Base-by-base conservation (phyloP, 2,888 invertebrate genomes). In the Philereme transversata region DNA sequence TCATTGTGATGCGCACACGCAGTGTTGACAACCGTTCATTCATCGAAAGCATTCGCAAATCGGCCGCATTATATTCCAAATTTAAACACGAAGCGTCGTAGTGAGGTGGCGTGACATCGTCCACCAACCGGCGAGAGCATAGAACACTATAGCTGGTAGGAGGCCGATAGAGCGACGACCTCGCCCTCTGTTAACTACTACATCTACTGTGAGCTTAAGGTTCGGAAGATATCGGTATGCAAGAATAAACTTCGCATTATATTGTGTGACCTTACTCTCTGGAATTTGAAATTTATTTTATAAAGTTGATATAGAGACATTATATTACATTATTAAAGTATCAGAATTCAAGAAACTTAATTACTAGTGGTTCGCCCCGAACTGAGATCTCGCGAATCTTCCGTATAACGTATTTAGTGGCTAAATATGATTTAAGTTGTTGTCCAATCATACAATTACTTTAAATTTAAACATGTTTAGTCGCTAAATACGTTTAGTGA, bases 41-140 rank as follows among this genome's bases (percentile, higher is more conserved):
- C 60, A 66, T 65, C 33, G 59, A 41, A 58, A 40, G 47, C 38
- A 53, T 61, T 64, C 51, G 36, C 47, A 40, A 60, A 35, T 65
- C 58, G 51, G 75, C 69, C 73, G 76, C 73, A 68, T 81, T 82
- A 77, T 83, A 82, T 83, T 86, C 88, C 87, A 88, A 89, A 88
- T 87, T 84, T 88, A 88, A 84, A 86, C 83, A 75, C 77, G 74
- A 78, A 78, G 79, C 75, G 54, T 48, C 68, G 75, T 49, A 69
- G 69, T 70, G 74, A 72, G 73, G 85, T 90, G 90, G 90, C 90
- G 90, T 90, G 90, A 90, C 81, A 76, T 68, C 64, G 63, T 40
- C 73, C 72, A 73, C 88, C 89, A 89, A 88, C 83, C 81, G 75
- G 77, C 75, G 77, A 51, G 10, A 38, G 10, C 47, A 45, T 8